Conservation (phyloP, 2,797 vertebrate genomes). For the Protonibea diacanthus region DNA sequence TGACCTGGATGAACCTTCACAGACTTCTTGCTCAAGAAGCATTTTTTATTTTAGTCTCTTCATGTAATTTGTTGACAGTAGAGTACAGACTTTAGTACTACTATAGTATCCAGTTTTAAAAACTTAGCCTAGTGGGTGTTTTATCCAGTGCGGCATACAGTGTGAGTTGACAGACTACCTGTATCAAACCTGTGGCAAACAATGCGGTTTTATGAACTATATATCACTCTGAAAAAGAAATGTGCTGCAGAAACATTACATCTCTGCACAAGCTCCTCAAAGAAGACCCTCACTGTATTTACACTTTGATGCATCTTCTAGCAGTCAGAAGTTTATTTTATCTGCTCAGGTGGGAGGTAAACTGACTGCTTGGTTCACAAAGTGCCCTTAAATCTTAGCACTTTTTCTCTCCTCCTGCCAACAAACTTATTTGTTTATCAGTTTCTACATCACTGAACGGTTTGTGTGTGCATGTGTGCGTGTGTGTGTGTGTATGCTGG, state of each 20-base stretch:
- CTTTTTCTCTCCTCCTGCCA: not conserved
- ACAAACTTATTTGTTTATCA: constrained; percentile 34
- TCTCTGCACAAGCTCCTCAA: not conserved
- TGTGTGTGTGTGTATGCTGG: constrained; percentile 37
- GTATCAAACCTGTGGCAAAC: constrained; percentile 28
- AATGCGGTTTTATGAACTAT: constrained; percentile 12
- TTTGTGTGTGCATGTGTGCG: constrained; percentile 14
- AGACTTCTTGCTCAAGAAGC: no score
- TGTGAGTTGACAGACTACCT: not conserved
- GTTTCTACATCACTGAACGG: constrained; percentile 28
- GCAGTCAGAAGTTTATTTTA: constrained; percentile 17
- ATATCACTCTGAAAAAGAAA: not conserved
- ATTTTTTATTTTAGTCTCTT: not conserved
- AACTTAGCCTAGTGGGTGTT: not conserved
- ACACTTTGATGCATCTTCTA: constrained; percentile 16
- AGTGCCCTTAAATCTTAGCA: constrained; percentile 14
- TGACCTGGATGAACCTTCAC: no score
- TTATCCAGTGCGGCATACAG: not conserved
- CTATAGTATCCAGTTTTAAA: not conserved
- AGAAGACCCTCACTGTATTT: not conserved
- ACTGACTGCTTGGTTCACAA: constrained; percentile 17
- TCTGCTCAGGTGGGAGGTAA: constrained; percentile 43
- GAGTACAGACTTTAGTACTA: not conserved
- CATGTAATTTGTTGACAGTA: not conserved
- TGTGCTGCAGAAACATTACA: not conserved